These are phyloP conservation scores for Rhinophrynus dorsalis DNA, from an alignment of 2,797 vertebrate genomes.

Conservation along the genomic window DNA sequence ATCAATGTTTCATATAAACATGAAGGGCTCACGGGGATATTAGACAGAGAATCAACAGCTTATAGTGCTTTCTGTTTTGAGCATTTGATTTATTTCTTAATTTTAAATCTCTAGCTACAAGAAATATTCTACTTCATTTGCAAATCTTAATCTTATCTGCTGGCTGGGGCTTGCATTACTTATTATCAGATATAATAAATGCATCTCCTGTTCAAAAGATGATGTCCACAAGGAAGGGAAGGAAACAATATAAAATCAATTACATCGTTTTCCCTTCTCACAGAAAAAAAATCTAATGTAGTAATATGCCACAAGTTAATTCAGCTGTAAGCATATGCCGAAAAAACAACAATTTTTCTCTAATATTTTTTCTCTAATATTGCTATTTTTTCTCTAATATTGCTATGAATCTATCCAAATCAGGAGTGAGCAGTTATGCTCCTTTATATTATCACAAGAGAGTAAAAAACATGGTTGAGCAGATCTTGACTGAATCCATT, in stretches of 20 bases:
- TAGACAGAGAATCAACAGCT: slow-evolving; percentile 45
- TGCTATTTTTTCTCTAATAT: no score
- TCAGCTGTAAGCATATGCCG: slow-evolving; percentile 5
- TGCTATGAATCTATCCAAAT: no score
- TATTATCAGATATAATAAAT: slow-evolving; percentile 39
- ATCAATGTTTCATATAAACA: slow-evolving; percentile 50
- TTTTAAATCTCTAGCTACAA: slow-evolving; percentile 38
- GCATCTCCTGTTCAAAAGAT: slow-evolving; percentile 21
- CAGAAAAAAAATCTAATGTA: neutral
- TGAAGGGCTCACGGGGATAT: slow-evolving; percentile 47
- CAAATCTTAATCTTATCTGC: slow-evolving; percentile 41
- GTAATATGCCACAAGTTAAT: neutral
- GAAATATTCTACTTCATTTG: slow-evolving; percentile 37
- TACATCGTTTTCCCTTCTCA: neutral
- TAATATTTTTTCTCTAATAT: no score
- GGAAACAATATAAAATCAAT: slow-evolving; percentile 26
- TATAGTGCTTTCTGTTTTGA: slow-evolving; percentile 34
- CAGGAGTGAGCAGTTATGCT: no score
- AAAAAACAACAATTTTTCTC: neutral
- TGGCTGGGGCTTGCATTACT: slow-evolving; percentile 27
- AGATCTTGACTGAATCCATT: no score
- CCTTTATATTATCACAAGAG: no score
- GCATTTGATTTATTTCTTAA: slow-evolving; percentile 48
- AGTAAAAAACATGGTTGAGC: no score
- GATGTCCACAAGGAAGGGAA: neutral